Conservation (phyloP, 2,888 invertebrate genomes). For the Amorpha juglandis region DNA sequence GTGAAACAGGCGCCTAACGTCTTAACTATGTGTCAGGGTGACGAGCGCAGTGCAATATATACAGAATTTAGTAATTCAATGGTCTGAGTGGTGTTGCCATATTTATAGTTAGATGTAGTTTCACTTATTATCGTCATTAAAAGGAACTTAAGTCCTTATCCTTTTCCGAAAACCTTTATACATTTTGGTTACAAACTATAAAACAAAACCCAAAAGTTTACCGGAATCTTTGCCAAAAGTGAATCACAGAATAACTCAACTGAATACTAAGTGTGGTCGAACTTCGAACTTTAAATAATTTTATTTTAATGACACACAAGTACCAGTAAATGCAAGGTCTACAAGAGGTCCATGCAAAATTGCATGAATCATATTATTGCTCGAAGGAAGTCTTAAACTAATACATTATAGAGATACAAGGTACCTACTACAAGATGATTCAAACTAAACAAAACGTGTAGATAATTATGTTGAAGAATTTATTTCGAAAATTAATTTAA, state of each 20-base stretch:
- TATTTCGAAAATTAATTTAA: background rate
- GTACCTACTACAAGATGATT: conserved; percentile 14
- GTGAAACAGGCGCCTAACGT: no score
- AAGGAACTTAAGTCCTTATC: no score
- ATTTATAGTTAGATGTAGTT: no score
- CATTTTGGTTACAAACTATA: no score
- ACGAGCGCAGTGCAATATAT: no score
- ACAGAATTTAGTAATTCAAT: no score
- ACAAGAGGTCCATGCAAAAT: background rate
- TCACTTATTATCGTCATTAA: no score
- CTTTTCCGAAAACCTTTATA: no score
- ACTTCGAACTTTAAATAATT: background rate
- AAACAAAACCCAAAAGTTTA: no score
- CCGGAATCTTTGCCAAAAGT: background rate
- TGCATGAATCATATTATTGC: background rate
- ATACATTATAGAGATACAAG: conserved; percentile 18
- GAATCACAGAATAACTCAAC: background rate
- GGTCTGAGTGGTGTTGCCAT: no score
- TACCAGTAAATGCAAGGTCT: background rate
- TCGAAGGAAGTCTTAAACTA: conserved; percentile 14
- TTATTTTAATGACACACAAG: background rate
- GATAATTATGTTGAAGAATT: background rate
- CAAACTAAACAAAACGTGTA: conserved; percentile 1
- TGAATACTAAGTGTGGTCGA: background rate
- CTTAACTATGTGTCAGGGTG: no score